Percentiles rank a stretch among this genome's conserved stretches.
phyloP scores from a whole-genome alignment of 2,888 invertebrate genomes.

The Ochropleura plecta region DNA sequence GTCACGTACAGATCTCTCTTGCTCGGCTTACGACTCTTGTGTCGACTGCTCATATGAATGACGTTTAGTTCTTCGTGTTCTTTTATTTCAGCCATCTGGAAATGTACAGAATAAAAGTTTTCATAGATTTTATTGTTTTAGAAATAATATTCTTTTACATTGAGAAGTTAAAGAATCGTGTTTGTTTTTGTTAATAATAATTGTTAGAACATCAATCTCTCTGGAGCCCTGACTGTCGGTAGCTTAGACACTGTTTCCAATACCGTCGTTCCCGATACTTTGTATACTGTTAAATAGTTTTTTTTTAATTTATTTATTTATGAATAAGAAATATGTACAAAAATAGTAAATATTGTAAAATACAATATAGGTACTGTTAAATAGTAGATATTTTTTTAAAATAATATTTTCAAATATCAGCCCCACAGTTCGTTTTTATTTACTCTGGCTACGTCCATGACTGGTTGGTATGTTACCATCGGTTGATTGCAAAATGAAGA shows the following conservation, averaged over 20 bases:
- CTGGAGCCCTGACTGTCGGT: no score
- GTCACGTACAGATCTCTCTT: slow-evolving; percentile 93
- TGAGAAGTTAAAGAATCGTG: neutral
- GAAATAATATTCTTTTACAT: neutral
- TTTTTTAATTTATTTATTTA: no score
- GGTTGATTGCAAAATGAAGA: neutral
- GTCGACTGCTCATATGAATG: slow-evolving; percentile 80
- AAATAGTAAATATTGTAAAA: no score
- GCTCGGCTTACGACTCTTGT: slow-evolving; percentile 85
- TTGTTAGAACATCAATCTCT: no score
- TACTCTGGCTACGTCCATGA: neutral
- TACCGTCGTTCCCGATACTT: no score
- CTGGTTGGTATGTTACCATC: no score
- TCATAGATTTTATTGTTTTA: neutral
- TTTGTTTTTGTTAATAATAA: no score
- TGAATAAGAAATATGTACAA: no score
- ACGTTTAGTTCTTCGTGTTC: slow-evolving; percentile 76
- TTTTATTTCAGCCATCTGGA: slow-evolving; percentile 75
- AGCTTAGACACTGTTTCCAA: no score
- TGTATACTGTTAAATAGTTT: no score
- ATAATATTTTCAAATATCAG: slow-evolving; percentile 1
- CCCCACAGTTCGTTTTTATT: neutral
- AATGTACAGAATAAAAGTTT: slow-evolving; percentile 26
- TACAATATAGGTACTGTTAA: no score
- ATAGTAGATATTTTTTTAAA: neutral